Evolutionary conservation across 1,140 invertebrate species (phyloP).

Genomic region (Ooceraea biroi): DNA sequence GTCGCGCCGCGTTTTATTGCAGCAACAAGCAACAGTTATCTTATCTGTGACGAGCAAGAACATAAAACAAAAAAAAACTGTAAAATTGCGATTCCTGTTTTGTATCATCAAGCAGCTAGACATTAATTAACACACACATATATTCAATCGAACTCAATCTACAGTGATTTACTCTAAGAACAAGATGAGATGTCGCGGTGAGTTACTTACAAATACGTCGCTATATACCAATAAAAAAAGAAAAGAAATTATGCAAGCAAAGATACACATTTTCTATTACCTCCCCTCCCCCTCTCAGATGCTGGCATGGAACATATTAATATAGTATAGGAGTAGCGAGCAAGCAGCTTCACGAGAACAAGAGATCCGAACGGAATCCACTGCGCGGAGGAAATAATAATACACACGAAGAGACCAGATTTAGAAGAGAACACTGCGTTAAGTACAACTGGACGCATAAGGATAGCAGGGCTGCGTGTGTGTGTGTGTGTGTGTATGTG

Average conservation of each 20-base stretch:
- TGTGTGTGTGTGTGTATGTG: too few species aligned
- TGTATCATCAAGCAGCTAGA: conserved; percentile 32
- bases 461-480: conserved; percentile 77
- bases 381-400: conserved; percentile 30
- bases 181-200: conserved; percentile 22
- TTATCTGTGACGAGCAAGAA: background rate
- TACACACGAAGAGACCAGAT: conserved; percentile 53
- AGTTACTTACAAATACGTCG: conserved; percentile 34
- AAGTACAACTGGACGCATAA: conserved; percentile 83
- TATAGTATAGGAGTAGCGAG: conserved; percentile 74
- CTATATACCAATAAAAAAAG: conserved; percentile 52
- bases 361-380: conserved; percentile 46
- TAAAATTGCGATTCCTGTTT: conserved; percentile 7
- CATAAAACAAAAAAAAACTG: conserved; percentile 23
- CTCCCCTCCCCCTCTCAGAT: conserved; percentile 87
- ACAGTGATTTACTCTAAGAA: conserved; percentile 3
- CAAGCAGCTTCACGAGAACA: conserved; percentile 58
- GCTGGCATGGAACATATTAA: conserved; percentile 86
- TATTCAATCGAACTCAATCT: conserved; percentile 26
- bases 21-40: conserved; percentile 32
- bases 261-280: conserved; percentile 79
- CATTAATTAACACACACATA: conserved; percentile 13
- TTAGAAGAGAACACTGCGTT: conserved; percentile 57
- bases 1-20: conserved; percentile 55
- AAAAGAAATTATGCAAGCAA: conserved; percentile 67